These are phyloP conservation scores for Artibeus jamaicensis DNA, from an alignment of 2,797 vertebrate genomes.

Conservation along the genomic window DNA sequence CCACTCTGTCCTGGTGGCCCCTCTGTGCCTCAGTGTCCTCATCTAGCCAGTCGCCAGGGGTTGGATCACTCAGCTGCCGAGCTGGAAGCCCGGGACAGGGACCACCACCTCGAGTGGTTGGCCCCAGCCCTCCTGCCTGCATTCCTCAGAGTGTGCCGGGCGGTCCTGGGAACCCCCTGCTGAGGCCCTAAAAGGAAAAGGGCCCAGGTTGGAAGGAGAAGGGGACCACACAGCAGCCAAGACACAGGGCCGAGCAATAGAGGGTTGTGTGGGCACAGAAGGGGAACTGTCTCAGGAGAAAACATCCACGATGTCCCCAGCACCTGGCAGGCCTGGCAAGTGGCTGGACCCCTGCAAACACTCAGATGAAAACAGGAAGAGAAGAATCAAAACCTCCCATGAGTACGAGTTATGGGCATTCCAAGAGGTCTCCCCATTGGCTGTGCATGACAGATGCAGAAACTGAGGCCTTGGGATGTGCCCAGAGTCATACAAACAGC, in stretches of 20 bases:
- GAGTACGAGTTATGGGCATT: background rate
- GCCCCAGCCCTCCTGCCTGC: background rate
- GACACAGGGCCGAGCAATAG: background rate
- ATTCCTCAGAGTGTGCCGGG: background rate
- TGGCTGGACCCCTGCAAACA: background rate
- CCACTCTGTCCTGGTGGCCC: background rate
- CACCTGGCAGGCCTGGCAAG: background rate
- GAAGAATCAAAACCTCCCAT: background rate
- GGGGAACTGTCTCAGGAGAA: background rate
- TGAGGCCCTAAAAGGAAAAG: background rate
- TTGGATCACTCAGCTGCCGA: background rate
- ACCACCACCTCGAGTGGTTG: background rate
- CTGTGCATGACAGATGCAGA: background rate
- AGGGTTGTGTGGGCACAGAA: accelerated
- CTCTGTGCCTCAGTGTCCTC: background rate
- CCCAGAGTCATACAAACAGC: background rate
- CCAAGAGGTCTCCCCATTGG: background rate
- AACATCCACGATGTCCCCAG: background rate
- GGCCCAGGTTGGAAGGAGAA: background rate
- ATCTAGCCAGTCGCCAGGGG: background rate
- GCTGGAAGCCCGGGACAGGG: background rate
- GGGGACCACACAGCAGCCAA: background rate
- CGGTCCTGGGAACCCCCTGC: background rate
- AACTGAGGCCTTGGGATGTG: background rate
- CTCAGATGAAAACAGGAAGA: background rate